These are phyloP conservation scores for Orestias chungarensis DNA, from an alignment of 2,797 vertebrate genomes.

Conservation along the genomic window DNA sequence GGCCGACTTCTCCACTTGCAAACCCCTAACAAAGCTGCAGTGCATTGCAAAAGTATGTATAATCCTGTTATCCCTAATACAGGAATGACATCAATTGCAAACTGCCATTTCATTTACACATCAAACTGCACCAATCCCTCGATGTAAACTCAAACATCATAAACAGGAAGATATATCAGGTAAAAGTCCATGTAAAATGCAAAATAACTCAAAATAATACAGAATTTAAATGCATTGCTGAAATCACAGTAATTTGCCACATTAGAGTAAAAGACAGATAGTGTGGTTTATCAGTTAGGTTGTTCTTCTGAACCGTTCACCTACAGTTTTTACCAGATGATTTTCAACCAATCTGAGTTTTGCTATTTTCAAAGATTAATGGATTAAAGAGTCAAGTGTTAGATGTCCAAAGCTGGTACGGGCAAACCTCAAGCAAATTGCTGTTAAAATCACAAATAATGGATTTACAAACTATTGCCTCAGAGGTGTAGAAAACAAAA, in stretches of 20 bases:
- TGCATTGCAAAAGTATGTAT: background rate
- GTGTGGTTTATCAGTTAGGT: too few species aligned
- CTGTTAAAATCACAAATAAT: background rate
- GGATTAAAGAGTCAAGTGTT: too few species aligned
- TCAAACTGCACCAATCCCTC: background rate
- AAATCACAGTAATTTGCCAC: background rate
- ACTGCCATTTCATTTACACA: background rate
- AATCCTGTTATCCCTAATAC: too few species aligned
- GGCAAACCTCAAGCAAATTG: background rate
- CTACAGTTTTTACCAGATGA: background rate
- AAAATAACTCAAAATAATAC: background rate
- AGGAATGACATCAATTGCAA: background rate
- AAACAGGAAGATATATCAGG: background rate
- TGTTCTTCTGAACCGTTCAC: background rate
- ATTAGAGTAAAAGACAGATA: too few species aligned
- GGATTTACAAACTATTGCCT: background rate
- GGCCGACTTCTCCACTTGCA: background rate
- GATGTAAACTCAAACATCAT: background rate
- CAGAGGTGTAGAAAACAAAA: background rate
- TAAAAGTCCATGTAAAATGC: background rate
- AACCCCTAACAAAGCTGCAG: conserved; percentile 12
- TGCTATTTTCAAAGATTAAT: background rate
- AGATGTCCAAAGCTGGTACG: background rate
- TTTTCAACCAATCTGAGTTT: background rate
- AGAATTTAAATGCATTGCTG: background rate